Evolutionary conservation across 2,888 invertebrate genomes (phyloP), one percentile per base, ranked within the genome.

Genomic region (Xestoiulus laeticollis): DNA sequence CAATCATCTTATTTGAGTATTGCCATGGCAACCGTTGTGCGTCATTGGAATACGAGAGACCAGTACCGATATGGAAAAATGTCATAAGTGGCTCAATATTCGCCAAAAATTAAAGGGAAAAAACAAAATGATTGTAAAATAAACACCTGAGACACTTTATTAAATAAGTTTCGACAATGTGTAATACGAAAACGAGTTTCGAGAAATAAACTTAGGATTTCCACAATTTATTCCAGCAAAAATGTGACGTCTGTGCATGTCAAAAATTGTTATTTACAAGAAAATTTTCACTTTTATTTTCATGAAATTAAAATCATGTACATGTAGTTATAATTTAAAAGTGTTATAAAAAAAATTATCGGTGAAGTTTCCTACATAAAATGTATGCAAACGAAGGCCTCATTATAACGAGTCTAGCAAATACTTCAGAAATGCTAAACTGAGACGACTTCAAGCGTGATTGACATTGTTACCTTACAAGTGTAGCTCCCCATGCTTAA

Each of bases 1-100:
- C 68, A 68, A 68, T 68, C 68, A 68, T 68, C 68, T 68, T 68
- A 68, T 68, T 68, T 68, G 68, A 68, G 68, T 68, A 68, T 68
- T 68, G 68, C 26, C 26, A 68, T 68, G 26, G 68, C 68, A 68
- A 68, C 68, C 68, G 68, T 1, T 26, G 68, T 68, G 68, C 68
- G 68, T 68, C 68, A 68, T 26, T 68, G 68, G 68, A 26, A 68
- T 68, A 26, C 26, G 5, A 68, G 68, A 26, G 68, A n/a, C 68
- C 59, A 19, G n/a, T 8, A n/a, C 22, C 68, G 8, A n/a, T 26
- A 8, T 6, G 8, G 26, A 68, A 26, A 68, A 68, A 22, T 26
- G 26, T 68, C 26, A 3, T 6, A 68, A n/a, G 8, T n/a, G 59
- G n/a, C n/a, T 59, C 59, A 12, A 68, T 68, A 68, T 68, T 68